These are phyloP conservation scores for Lucifuga dentata DNA, from an alignment of 2,113 vertebrate species.

Conservation along the genomic window DNA sequence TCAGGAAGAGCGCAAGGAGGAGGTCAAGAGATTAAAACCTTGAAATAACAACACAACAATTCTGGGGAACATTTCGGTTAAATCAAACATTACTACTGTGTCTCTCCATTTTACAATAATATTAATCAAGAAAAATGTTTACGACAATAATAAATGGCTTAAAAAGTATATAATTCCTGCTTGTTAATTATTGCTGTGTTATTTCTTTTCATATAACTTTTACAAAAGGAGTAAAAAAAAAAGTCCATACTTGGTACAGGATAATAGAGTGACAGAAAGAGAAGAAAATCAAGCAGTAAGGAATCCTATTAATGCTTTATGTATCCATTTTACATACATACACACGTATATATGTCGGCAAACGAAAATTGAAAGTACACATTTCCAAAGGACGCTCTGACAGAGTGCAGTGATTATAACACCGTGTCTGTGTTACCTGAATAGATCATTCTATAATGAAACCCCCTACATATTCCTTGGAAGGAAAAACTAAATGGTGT, in stretches of 20 bases:
- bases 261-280: slow-evolving; percentile 38
- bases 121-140: slow-evolving; percentile 49
- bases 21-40: slow-evolving; percentile 31
- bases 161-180: slow-evolving; percentile 69
- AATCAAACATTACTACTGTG: slow-evolving; percentile 37
- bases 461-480: slow-evolving; percentile 7
- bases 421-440: slow-evolving; percentile 14
- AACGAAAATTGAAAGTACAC: slow-evolving; percentile 38
- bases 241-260: slow-evolving; percentile 37
- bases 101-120: slow-evolving; percentile 52
- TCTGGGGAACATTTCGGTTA: slow-evolving; percentile 29
- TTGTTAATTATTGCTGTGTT: slow-evolving; percentile 77
- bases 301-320: slow-evolving; percentile 32
- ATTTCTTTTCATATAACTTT: slow-evolving; percentile 42
- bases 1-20: slow-evolving; percentile 17
- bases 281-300: slow-evolving; percentile 27
- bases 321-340: slow-evolving; percentile 51
- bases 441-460: slow-evolving; percentile 23
- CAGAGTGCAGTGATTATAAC: slow-evolving; percentile 30
- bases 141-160: slow-evolving; percentile 74
- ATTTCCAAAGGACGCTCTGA: slow-evolving; percentile 32
- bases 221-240: slow-evolving; percentile 64
- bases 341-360: slow-evolving; percentile 38
- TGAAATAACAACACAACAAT: slow-evolving; percentile 34
- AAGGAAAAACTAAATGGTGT: slow-evolving; percentile 14